Evolutionary conservation across 2,797 vertebrate genomes (phyloP).

Genomic region (Malacoraja senta): DNA sequence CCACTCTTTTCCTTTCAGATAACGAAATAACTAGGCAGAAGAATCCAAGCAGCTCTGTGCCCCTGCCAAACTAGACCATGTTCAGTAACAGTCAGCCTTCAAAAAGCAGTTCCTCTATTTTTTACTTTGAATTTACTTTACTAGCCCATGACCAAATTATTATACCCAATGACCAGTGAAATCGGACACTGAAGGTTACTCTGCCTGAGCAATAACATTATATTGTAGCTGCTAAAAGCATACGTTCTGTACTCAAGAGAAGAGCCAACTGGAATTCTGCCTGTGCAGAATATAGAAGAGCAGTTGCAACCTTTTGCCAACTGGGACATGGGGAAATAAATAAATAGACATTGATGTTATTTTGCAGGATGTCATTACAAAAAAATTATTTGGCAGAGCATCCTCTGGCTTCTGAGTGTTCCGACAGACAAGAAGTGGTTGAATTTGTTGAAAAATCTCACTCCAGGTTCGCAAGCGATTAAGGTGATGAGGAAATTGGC

Average conservation of each 20-base stretch:
- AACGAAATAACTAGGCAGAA: background rate
- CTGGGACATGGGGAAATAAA: background rate
- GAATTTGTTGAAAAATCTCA: background rate
- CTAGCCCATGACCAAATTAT: background rate
- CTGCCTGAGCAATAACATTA: background rate
- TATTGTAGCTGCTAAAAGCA: background rate
- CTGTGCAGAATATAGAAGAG: background rate
- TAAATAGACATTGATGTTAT: background rate
- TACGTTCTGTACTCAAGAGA: background rate
- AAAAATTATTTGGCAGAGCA: background rate
- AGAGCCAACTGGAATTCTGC: conserved; percentile 6
- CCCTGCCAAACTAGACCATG: background rate
- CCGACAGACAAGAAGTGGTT: background rate
- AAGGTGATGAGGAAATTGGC: background rate
- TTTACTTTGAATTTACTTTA: no score
- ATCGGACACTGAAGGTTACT: background rate
- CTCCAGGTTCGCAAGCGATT: background rate
- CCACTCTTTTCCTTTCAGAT: background rate
- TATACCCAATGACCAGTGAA: background rate
- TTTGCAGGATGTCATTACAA: conserved; percentile 4
- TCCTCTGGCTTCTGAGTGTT: background rate
- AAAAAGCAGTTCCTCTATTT: background rate
- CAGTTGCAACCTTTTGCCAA: background rate
- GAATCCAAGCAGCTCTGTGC: no score
- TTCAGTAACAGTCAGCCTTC: background rate